Evolutionary conservation across 2,888 invertebrate species (phyloP).

Genomic region (Hirtodrosophila duncani): DNA sequence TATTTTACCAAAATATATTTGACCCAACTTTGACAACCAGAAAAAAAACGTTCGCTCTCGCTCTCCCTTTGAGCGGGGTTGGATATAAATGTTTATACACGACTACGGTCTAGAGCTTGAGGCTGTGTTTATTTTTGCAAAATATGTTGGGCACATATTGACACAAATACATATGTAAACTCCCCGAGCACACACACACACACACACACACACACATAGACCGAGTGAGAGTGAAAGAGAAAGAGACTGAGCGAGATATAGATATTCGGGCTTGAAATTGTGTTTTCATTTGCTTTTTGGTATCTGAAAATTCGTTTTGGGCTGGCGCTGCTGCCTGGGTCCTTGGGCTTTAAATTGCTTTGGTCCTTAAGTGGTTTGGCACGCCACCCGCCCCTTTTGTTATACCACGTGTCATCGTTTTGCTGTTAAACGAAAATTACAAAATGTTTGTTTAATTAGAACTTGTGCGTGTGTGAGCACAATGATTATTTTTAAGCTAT

Average conservation of each 20-base stretch:
- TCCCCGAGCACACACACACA: conserved; percentile 23
- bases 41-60: too few relatives aligned
- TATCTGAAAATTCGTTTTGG: conserved; percentile 53
- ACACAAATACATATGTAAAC: conserved; percentile 64
- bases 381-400: neutral
- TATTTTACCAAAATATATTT: conserved; percentile 11
- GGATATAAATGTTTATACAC: conserved; percentile 31
- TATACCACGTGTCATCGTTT: conserved; percentile 69
- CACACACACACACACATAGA: conserved; percentile 15
- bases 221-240: too few relatives aligned
- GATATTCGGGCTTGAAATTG: too few relatives aligned
- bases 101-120: conserved; percentile 34
- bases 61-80: neutral
- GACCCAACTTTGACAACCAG: conserved; percentile 9
- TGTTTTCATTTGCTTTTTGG: conserved; percentile 28
- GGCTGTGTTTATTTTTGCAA: conserved; percentile 69
- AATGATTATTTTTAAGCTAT: conserved; percentile 59
- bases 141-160: conserved; percentile 69
- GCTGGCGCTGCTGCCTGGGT: too few relatives aligned
- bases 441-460: conserved; percentile 74
- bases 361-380: conserved; percentile 73
- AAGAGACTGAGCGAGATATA: too few relatives aligned
- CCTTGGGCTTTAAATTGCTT: conserved; percentile 74
- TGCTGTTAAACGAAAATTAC: conserved; percentile 68
- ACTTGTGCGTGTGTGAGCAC: conserved; percentile 50